Evolutionary conservation across 2,797 vertebrate species (phyloP).

Genomic region (Rhyacichthys aspro): DNA sequence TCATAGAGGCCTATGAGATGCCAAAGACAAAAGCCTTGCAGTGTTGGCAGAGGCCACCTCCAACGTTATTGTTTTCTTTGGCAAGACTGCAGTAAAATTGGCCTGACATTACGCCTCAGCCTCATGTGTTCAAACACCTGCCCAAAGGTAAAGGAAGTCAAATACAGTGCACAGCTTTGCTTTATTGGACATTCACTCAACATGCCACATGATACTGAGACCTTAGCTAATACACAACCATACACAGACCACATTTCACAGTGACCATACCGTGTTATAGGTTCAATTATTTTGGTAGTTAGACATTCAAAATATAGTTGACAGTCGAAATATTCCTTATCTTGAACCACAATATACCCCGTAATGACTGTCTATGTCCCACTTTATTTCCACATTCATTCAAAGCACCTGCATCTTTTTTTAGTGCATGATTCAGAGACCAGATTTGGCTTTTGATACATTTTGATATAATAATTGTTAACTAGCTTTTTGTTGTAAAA

Average conservation of each 20-base stretch:
- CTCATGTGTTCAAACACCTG: constrained; percentile 46
- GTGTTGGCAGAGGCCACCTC: constrained; percentile 54
- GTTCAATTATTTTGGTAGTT: too few relatives aligned
- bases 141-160: constrained; percentile 51
- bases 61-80: constrained; percentile 61
- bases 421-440: constrained; percentile 8
- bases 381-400: not conserved
- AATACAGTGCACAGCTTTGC: constrained; percentile 29
- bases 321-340: too few relatives aligned
- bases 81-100: constrained; percentile 49
- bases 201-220: not conserved
- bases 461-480: too few relatives aligned
- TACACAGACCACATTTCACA: not conserved
- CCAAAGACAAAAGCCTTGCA: constrained; percentile 63
- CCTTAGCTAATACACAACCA: constrained; percentile 9
- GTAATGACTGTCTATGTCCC: constrained; percentile 3
- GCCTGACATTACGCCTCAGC: constrained; percentile 46
- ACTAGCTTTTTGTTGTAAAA: not conserved
- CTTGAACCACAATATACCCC: not conserved
- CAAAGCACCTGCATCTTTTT: not conserved
- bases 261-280: not conserved
- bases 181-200: constrained; percentile 40
- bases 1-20: constrained; percentile 67
- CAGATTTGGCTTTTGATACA: constrained; percentile 11
- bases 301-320: too few relatives aligned